phyloP scores from a whole-genome alignment of 2,888 invertebrate genomes.

The Cybosia mesomella region DNA sequence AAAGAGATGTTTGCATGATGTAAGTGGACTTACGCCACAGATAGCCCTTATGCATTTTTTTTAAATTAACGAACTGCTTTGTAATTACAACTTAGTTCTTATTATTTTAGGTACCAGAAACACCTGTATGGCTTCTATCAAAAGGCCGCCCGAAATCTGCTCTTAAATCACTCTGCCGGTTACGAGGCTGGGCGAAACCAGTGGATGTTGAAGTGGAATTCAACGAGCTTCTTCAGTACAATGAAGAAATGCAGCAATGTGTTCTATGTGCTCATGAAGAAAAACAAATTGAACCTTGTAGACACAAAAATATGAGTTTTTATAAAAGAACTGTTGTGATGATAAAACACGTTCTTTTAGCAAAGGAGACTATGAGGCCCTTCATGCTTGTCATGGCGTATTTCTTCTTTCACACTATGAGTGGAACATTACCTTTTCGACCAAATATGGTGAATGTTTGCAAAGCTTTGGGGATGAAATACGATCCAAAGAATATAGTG shows the following conservation, averaged over 20 bases:
- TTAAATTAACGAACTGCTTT: too few species aligned
- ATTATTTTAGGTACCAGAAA: constrained; percentile 84
- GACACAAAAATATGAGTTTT: constrained; percentile 62
- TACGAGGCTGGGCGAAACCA: constrained; percentile 85
- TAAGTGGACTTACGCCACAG: too few species aligned
- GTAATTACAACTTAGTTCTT: not conserved
- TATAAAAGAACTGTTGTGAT: constrained; percentile 63
- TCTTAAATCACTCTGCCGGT: constrained; percentile 81
- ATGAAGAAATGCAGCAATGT: constrained; percentile 70
- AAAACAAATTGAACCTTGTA: constrained; percentile 59
- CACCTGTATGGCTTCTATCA: constrained; percentile 87
- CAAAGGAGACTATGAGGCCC: constrained; percentile 84
- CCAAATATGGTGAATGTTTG: constrained; percentile 87
- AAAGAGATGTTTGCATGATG: too few species aligned
- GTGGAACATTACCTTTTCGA: constrained; percentile 81
- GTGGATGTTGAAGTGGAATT: constrained; percentile 84
- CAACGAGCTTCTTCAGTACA: constrained; percentile 78
- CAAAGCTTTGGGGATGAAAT: constrained; percentile 80
- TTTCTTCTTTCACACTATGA: constrained; percentile 84
- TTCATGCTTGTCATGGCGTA: constrained; percentile 82
- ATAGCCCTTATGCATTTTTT: too few species aligned
- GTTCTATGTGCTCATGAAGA: constrained; percentile 71
- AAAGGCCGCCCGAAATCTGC: constrained; percentile 86
- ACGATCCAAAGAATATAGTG: constrained; percentile 77
- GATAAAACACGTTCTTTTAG: constrained; percentile 74